Percentiles rank a stretch among this genome's conserved stretches.
Conservation (phyloP, 2,797 vertebrate species). For the Acridotheres tristis region DNA sequence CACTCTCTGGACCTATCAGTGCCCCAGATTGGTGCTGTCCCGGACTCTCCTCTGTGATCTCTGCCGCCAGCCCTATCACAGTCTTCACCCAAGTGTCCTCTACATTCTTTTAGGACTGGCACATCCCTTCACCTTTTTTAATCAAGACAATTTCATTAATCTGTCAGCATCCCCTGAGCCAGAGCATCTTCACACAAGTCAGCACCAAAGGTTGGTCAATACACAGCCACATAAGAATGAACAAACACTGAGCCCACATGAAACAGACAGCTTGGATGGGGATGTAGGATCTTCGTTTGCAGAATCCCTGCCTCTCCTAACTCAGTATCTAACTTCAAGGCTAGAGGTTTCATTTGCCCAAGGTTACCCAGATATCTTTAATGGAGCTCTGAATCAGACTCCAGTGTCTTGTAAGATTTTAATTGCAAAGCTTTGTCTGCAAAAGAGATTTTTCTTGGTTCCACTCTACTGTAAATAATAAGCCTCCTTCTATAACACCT, state of each 20-base stretch:
- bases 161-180: not conserved
- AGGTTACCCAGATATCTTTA: not conserved
- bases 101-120: not conserved
- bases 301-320: not conserved
- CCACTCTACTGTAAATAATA: not conserved
- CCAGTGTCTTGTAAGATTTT: not conserved
- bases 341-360: not conserved
- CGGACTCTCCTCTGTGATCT: not conserved
- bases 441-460: not conserved
- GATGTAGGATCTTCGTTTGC: not conserved
- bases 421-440: not conserved
- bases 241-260: not conserved
- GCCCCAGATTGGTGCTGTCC: not conserved
- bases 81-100: not conserved
- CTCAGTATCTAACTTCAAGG: not conserved
- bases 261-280: not conserved
- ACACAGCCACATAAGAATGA: accelerated
- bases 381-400: not conserved
- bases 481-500: not conserved
- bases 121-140: not conserved
- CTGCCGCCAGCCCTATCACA: not conserved
- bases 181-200: not conserved
- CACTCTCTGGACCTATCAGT: not conserved
- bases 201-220: not conserved
- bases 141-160: not conserved